Evolutionary conservation across 2,888 invertebrate species (phyloP).

Genomic region (Hoplodrina ambigua): DNA sequence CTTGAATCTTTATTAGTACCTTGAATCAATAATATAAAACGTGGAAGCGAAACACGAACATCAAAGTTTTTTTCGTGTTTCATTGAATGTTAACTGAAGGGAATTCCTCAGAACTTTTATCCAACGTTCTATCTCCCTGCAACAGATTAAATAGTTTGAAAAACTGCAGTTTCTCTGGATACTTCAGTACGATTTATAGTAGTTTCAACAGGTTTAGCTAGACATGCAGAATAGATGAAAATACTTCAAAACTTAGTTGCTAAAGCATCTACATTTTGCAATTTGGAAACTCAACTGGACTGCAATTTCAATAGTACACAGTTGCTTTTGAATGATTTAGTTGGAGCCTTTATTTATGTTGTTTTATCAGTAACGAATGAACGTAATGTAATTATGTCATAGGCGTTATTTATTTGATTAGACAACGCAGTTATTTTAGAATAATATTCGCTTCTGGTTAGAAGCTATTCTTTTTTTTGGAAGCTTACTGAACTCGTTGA

Average conservation of each 20-base stretch:
- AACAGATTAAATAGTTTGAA: constrained; percentile 27
- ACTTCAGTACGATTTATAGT: constrained; percentile 25
- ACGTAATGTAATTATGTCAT: too few relatives aligned
- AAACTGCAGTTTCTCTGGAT: constrained; percentile 29
- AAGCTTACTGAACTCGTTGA: too few relatives aligned
- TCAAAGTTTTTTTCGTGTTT: background rate
- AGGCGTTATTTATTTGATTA: too few relatives aligned
- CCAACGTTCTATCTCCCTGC: background rate
- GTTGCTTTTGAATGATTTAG: constrained; percentile 8
- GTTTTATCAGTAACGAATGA: too few relatives aligned
- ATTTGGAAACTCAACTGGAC: background rate
- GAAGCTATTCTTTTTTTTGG: too few relatives aligned
- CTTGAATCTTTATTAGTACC: background rate
- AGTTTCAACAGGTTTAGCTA: constrained; percentile 16
- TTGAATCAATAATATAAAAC: background rate
- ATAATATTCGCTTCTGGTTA: too few relatives aligned
- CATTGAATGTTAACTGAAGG: constrained; percentile 6
- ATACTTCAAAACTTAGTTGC: constrained; percentile 38
- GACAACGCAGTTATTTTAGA: too few relatives aligned
- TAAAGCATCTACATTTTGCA: constrained; percentile 7
- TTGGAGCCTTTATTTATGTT: background rate
- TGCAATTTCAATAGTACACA: constrained; percentile 13
- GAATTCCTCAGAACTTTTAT: constrained; percentile 4
- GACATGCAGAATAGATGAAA: constrained; percentile 36
- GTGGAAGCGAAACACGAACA: background rate